Percentiles rank a stretch among this genome's conserved stretches.
phyloP scores from a whole-genome alignment of 2,113 vertebrate species.

The Chrysemys picta region DNA sequence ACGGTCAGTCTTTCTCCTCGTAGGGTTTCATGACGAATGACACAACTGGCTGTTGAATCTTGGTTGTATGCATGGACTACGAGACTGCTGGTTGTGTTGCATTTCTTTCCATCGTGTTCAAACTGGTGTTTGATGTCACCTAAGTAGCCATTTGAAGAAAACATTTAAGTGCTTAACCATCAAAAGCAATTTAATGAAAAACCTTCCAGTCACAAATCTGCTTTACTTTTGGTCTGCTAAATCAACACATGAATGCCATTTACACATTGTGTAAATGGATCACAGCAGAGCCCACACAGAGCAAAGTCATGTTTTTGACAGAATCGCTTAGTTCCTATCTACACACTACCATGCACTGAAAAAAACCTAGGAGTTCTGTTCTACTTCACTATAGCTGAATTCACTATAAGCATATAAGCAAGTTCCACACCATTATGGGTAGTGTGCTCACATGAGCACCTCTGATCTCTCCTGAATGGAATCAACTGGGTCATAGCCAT shows the following conservation, averaged over 20 bases:
- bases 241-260: background rate
- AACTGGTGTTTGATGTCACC: slow-evolving; percentile 65
- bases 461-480: background rate
- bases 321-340: background rate
- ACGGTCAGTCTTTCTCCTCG: background rate
- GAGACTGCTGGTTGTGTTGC: slow-evolving; percentile 66
- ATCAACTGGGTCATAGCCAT: background rate
- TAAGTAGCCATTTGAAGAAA: background rate
- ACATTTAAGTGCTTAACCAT: background rate
- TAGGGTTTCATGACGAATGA: slow-evolving; percentile 66
- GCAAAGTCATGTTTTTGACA: background rate
- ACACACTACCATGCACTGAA: rapidly evolving
- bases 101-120: slow-evolving; percentile 70
- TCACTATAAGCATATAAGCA: rapidly evolving
- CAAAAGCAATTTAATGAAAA: background rate
- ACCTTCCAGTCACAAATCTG: background rate
- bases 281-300: background rate
- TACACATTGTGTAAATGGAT: background rate
- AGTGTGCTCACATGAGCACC: background rate
- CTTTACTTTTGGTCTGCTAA: background rate
- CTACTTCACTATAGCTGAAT: rapidly evolving
- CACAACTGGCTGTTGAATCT: slow-evolving; percentile 46
- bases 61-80: background rate
- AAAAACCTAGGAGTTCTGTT: background rate
- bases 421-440: rapidly evolving